Percentiles rank a stretch among this genome's conserved stretches.
Evolutionary conservation across 1,140 invertebrate species (phyloP).

Genomic region (Brachionus calyciflorus): DNA sequence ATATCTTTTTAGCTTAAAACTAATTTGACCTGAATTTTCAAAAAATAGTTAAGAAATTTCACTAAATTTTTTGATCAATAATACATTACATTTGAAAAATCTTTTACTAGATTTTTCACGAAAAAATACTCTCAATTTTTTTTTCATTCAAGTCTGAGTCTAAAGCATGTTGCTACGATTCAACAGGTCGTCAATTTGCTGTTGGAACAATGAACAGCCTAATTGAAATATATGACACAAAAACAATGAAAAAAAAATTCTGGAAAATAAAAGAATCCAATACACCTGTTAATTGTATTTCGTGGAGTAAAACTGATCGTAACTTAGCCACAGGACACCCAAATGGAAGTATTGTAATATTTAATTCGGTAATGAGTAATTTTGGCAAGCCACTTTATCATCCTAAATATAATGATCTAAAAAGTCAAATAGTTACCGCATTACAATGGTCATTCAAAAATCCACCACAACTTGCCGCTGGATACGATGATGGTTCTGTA

Average conservation of each 20-base stretch:
- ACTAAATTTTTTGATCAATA: too few relatives aligned
- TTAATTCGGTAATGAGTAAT: constrained; percentile 1
- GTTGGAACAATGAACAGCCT: constrained; percentile 33
- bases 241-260: constrained; percentile 7
- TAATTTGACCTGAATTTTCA: too few relatives aligned
- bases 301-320: constrained; percentile 30
- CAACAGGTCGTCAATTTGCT: background rate
- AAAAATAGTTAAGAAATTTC: too few relatives aligned
- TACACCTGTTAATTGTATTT: background rate
- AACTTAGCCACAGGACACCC: background rate
- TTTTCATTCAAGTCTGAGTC: background rate
- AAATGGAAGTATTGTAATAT: background rate
- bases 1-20: too few relatives aligned
- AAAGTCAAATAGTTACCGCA: background rate
- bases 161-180: constrained; percentile 8
- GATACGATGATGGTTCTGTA: constrained; percentile 39
- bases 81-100: too few relatives aligned
- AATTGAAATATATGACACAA: constrained; percentile 6
- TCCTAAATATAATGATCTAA: constrained; percentile 5
- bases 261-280: constrained; percentile 15
- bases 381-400: background rate
- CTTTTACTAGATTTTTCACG: too few relatives aligned
- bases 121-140: too few relatives aligned
- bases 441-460: constrained; percentile 23
- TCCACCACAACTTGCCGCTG: constrained; percentile 6